Conservation (phyloP, 1,140 invertebrate genomes). For the honey bee (Apis mellifera) region Amel_HAv3.1 CM009941.2:2501001-2501500, state of each 20-base stretch:
- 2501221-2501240: background rate
- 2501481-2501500: background rate
- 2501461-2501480: background rate
- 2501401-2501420: background rate
- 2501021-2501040: background rate
- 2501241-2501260: background rate
- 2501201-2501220: background rate
- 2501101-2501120: background rate
- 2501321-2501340: conserved; percentile 84
- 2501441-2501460: background rate
- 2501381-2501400: conserved; percentile 21
- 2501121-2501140: background rate
- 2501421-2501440: background rate
- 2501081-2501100: background rate
- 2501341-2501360: conserved; percentile 89
- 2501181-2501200: background rate
- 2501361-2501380: conserved; percentile 87
- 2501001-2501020: background rate
- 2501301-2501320: conserved; percentile 63
- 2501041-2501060: background rate
- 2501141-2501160: background rate
- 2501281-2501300: background rate
- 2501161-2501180: background rate
- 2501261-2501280: background rate
- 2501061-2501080: background rate